phyloP scores from a whole-genome alignment of 2,888 invertebrate species.

The Pycnomerus fuliginosus region DNA sequence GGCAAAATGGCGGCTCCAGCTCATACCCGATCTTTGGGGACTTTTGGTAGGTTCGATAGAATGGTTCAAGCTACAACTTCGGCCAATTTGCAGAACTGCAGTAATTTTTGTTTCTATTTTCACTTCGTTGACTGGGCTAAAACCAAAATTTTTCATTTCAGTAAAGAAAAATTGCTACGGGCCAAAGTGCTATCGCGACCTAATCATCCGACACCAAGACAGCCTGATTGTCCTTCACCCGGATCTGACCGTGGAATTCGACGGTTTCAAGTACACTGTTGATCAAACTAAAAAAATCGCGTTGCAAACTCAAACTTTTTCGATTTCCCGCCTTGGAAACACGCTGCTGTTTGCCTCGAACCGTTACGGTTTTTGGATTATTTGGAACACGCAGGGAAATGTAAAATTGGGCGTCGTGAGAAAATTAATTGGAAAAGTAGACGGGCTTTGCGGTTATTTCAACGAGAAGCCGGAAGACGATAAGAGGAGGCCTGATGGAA shows the following conservation, averaged over 20 bases:
- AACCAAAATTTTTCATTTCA: constrained; percentile 49
- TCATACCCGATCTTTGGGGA: no score
- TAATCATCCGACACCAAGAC: constrained; percentile 63
- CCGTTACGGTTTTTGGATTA: constrained; percentile 71
- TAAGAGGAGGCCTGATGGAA: constrained; percentile 69
- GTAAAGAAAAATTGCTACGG: constrained; percentile 64
- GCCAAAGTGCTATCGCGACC: constrained; percentile 59
- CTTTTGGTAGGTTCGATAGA: no score
- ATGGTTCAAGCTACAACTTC: no score
- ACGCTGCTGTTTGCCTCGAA: constrained; percentile 68
- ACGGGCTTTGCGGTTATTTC: constrained; percentile 79
- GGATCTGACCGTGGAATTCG: constrained; percentile 66
- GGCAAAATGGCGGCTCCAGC: no score
- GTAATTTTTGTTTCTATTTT: no score
- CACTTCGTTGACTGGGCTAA: no score
- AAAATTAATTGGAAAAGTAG: constrained; percentile 63
- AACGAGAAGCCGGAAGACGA: constrained; percentile 69
- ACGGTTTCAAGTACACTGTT: constrained; percentile 64
- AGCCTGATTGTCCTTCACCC: constrained; percentile 62
- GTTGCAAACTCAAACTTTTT: constrained; percentile 63
- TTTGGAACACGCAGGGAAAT: constrained; percentile 65
- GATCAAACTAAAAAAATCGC: constrained; percentile 63
- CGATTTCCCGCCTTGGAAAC: constrained; percentile 68
- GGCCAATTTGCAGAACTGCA: no score
- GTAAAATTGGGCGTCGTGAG: constrained; percentile 69